Percentiles rank a stretch among this genome's conserved stretches.
Evolutionary conservation across 1,140 invertebrate genomes (phyloP).

Genomic region (Pollicipes pollicipes): DNA sequence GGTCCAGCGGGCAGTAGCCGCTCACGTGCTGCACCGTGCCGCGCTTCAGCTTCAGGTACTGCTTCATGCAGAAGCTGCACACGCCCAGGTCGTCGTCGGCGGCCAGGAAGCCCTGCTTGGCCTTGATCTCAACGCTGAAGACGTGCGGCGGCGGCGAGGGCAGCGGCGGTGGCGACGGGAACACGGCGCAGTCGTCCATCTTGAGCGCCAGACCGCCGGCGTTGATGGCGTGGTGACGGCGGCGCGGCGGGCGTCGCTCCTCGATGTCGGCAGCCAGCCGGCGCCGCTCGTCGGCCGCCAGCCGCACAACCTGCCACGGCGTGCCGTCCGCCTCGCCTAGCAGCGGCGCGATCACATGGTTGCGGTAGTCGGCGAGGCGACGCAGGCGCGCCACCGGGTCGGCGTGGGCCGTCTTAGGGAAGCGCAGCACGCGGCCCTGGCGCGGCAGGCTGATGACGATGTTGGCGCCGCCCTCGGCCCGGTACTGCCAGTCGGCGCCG

Average conservation of each 20-base stretch:
- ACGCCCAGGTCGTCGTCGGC: conserved; percentile 7
- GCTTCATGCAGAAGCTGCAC: conserved; percentile 17
- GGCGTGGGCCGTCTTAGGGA: conserved; percentile 11
- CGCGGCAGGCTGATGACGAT: conserved; percentile 10
- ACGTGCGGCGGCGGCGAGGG: not conserved
- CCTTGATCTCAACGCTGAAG: conserved; percentile 17
- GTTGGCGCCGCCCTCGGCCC: conserved; percentile 13
- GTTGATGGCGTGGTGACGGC: conserved; percentile 9
- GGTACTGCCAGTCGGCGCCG: conserved; percentile 8
- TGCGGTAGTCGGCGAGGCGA: conserved; percentile 9
- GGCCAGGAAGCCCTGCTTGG: conserved; percentile 19
- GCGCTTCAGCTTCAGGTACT: conserved; percentile 17
- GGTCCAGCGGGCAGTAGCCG: conserved; percentile 21
- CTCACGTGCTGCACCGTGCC: conserved; percentile 15
- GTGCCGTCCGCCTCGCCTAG: conserved; percentile 13
- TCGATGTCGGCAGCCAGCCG: conserved; percentile 2
- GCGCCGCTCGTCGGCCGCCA: not conserved
- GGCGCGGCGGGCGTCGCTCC: conserved; percentile 5
- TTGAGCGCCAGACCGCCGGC: conserved; percentile 8
- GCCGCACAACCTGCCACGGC: conserved; percentile 4
- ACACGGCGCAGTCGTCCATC: conserved; percentile 5
- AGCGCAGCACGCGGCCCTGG: conserved; percentile 8
- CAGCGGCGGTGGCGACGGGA: not conserved
- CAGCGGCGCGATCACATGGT: conserved; percentile 14
- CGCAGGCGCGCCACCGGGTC: conserved; percentile 8